Conservation (phyloP, 2,888 invertebrate species). For the Ptilodon capucinus region DNA sequence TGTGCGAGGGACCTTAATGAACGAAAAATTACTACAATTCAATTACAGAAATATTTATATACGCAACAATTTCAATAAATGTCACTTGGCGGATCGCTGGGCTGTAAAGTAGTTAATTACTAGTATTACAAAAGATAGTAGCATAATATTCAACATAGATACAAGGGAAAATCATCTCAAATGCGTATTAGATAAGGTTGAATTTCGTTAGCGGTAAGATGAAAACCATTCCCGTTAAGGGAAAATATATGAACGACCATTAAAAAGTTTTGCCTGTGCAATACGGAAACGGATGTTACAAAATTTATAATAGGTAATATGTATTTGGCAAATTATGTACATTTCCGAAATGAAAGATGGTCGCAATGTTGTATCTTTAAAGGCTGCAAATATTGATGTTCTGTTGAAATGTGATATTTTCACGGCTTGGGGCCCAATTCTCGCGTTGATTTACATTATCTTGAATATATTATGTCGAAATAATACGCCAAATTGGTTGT, state of each 20-base stretch:
- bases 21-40: no score
- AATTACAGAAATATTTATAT: no score
- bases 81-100: neutral
- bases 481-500: no score
- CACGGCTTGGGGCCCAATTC: no score
- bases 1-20: no score
- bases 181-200: neutral
- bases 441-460: no score
- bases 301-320: slow-evolving; percentile 20
- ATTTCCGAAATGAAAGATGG: neutral
- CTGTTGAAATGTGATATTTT: no score
- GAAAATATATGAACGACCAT: slow-evolving; percentile 35
- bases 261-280: slow-evolving; percentile 37
- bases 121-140: neutral
- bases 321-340: slow-evolving; percentile 2
- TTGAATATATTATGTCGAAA: no score
- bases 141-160: neutral
- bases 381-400: no score
- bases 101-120: neutral
- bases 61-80: neutral
- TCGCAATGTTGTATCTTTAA: no score
- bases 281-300: slow-evolving; percentile 26
- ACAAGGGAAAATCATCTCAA: neutral
- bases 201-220: neutral
- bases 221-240: slow-evolving; percentile 7